These are phyloP conservation scores for Trididemnum nubilum DNA, from an alignment of 23 tunicate species.

Conservation along the genomic window DNA sequence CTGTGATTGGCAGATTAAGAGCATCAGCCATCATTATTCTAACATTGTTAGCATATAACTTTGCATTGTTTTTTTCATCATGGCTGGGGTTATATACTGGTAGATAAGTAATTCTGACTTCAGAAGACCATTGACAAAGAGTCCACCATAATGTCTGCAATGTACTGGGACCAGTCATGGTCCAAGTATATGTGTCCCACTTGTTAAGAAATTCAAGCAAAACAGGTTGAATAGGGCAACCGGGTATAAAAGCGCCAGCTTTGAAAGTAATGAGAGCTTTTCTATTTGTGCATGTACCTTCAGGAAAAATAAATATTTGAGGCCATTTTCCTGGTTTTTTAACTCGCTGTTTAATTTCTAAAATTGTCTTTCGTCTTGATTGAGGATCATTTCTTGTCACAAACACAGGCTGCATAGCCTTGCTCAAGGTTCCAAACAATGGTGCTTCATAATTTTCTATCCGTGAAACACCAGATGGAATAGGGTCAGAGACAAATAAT, in stretches of 20 bases:
- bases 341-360: conserved; percentile 41
- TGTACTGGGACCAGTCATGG: conserved; percentile 72
- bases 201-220: conserved; percentile 56
- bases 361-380: conserved; percentile 59
- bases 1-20: conserved; percentile 57
- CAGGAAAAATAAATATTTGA: conserved; percentile 77
- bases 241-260: conserved; percentile 92
- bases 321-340: conserved; percentile 54
- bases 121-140: conserved; percentile 62
- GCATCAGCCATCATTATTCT: conserved; percentile 44
- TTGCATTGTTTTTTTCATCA: conserved; percentile 65
- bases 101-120: conserved; percentile 43
- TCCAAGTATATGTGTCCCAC: conserved; percentile 74
- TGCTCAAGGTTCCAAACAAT: conserved; percentile 44
- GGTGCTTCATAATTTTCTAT: conserved; percentile 49
- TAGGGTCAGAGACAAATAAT: conserved; percentile 38
- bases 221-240: conserved; percentile 80
- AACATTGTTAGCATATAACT: conserved; percentile 68
- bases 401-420: conserved; percentile 58
- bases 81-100: conserved; percentile 67
- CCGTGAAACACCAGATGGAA: conserved; percentile 62
- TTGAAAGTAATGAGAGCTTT: conserved; percentile 81
- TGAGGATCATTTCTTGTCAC: conserved; percentile 61
- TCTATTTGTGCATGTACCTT: conserved; percentile 90
- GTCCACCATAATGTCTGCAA: conserved; percentile 69